These are phyloP conservation scores for Umimayanthus chanpuru DNA, from an alignment of 92 coral and sea anemone species.

Conservation along the genomic window DNA sequence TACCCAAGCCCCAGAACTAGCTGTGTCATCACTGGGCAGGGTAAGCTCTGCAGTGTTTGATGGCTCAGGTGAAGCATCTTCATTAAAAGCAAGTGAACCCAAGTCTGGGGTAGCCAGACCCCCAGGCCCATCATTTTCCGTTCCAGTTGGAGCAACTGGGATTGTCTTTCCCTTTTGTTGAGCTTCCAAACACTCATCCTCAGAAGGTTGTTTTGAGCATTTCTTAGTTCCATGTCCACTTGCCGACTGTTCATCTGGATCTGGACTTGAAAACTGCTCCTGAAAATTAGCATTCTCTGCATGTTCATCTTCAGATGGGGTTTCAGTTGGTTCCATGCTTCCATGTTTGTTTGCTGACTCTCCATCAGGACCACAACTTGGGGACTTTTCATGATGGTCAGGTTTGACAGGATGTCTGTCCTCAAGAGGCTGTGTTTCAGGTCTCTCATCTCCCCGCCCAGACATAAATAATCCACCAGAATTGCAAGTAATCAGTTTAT, in stretches of 20 bases:
- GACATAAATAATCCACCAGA: background rate
- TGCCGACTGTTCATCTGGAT: background rate
- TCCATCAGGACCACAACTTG: background rate
- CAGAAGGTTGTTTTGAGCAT: conserved; percentile 18
- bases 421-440: conserved; percentile 2
- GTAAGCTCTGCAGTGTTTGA: background rate
- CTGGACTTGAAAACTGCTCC: no score
- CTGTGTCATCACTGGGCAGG: background rate
- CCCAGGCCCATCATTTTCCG: conserved; percentile 25
- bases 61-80: background rate
- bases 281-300: background rate
- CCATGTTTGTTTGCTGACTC: background rate
- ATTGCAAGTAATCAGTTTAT: background rate
- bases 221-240: background rate
- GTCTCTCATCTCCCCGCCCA: background rate
- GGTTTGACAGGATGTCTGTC: background rate
- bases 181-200: background rate
- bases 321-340: background rate
- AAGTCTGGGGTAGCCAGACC: conserved; percentile 23
- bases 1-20: background rate
- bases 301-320: background rate
- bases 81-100: conserved; percentile 1
- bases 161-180: conserved; percentile 20
- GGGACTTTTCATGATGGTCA: background rate
- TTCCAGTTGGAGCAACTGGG: conserved; percentile 4